Evolutionary conservation across 1,140 invertebrate genomes (phyloP), one percentile per base, ranked within the genome.

Genomic region (Mya arenaria): DNA sequence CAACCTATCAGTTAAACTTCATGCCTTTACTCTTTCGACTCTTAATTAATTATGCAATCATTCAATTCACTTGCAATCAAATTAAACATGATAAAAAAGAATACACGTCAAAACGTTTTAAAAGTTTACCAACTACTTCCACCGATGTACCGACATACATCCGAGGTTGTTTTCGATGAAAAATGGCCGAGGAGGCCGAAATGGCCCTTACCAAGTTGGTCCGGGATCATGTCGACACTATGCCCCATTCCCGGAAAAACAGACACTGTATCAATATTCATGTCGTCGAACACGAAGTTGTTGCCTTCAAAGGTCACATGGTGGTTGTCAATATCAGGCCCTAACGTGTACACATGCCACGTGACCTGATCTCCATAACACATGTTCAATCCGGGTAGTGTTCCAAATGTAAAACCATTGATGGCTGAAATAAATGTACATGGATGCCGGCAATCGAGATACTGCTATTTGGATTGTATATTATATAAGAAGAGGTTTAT

Each of bases 171-270:
- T 10, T 48, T 48, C 44, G n/a, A 48, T 13, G 10, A 10, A 13
- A n/a, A 48, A n/a, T 10, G 10, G 44, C 44, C n/a, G 10, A 13
- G 10, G 44, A n/a, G 44, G 44, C 44, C 44, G n/a, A 13, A 8
- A 23, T 6, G 28, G 55, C 4, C n/a, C n/a, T 6, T 55, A 84
- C 91, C 91, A 48, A 85, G 60, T 77, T 88, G 89, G 63, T 88
- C 89, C 44, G 89, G 86, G 30, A 56, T 63, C 80, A 91, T 88
- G 19, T 83, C 73, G 6, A 89, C 71, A 1, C 89, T 91, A n/a
- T 84, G 25, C 28, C 86, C 84, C 1, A 84, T 75, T 44, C 89
- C 90, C 0, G 91, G 90, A 58, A 88, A 81, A 13, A 91, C 62
- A 25, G 85, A 77, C 13, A 85, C 72, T 2, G 88, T 77, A 30